Conservation (phyloP, 2,888 invertebrate genomes). For the Apantesis nais region DNA sequence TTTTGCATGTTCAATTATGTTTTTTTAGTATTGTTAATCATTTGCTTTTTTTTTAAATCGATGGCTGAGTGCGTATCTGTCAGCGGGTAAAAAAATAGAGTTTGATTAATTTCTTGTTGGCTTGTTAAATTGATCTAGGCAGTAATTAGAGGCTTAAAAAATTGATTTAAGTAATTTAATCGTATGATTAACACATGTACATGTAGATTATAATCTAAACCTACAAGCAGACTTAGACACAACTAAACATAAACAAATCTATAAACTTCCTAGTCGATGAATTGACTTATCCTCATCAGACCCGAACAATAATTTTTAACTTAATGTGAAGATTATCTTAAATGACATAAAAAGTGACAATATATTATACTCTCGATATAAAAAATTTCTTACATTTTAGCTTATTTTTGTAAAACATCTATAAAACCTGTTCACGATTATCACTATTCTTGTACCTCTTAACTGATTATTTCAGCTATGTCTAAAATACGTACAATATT, state of each 20-base stretch:
- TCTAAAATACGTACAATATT: no score
- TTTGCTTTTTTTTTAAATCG: conserved; percentile 32
- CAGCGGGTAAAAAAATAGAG: conserved; percentile 27
- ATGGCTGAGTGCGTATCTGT: conserved; percentile 20
- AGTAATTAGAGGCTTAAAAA: background rate
- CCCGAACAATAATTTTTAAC: no score
- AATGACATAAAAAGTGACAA: no score
- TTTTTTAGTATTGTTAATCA: conserved; percentile 36
- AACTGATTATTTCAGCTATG: no score
- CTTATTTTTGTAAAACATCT: no score
- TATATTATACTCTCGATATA: no score
- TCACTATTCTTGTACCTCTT: no score
- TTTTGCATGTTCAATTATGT: conserved; percentile 43
- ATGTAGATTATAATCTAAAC: background rate
- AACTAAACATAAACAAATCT: background rate
- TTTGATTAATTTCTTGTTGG: conserved; percentile 32
- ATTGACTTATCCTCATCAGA: background rate
- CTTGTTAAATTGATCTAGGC: conserved; percentile 9
- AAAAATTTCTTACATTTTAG: no score
- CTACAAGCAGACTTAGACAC: background rate
- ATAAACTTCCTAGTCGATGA: background rate
- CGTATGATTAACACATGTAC: no score
- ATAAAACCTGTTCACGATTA: no score
- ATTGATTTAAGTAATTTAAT: background rate
- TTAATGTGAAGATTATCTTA: no score